phyloP scores from a whole-genome alignment of 2,888 invertebrate genomes.

The Tetragnatha montana region DNA sequence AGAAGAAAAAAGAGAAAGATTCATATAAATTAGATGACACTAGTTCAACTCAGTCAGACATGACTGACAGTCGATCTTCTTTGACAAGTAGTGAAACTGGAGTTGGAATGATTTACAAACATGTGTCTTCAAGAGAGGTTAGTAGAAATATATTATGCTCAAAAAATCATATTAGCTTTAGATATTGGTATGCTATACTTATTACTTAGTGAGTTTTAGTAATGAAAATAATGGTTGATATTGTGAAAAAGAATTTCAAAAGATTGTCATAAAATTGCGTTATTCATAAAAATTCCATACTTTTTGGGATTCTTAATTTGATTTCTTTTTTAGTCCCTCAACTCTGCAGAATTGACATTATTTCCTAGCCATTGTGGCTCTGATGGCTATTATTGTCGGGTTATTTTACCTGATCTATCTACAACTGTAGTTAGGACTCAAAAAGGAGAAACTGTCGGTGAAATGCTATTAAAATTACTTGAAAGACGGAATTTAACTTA shows the following conservation, averaged over 20 bases:
- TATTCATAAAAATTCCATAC: not conserved
- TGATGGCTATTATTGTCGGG: conserved; percentile 82
- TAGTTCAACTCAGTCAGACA: conserved; percentile 77
- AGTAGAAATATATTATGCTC: conserved; percentile 71
- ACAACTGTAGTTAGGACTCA: conserved; percentile 93
- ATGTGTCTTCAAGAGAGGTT: conserved; percentile 76
- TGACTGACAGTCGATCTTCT: conserved; percentile 81
- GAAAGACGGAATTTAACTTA: conserved; percentile 88
- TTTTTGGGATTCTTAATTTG: not conserved
- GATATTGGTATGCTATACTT: no score
- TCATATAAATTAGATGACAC: conserved; percentile 77
- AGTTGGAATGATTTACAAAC: conserved; percentile 57
- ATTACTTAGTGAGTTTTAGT: no score
- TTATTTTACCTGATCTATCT: conserved; percentile 91
- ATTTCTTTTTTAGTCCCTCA: conserved; percentile 65
- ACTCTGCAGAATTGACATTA: conserved; percentile 69
- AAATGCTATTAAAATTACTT: conserved; percentile 87
- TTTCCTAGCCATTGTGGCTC: conserved; percentile 69
- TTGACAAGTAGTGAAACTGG: conserved; percentile 76
- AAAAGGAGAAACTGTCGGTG: conserved; percentile 84
- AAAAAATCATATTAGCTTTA: no score
- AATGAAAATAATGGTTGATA: not conserved
- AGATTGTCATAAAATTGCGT: not conserved
- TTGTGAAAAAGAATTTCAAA: not conserved
- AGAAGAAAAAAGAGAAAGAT: conserved; percentile 76